These are phyloP conservation scores for Odobenus rosmarus DNA, from an alignment of 2,113 vertebrate genomes.

Conservation along the genomic window DNA sequence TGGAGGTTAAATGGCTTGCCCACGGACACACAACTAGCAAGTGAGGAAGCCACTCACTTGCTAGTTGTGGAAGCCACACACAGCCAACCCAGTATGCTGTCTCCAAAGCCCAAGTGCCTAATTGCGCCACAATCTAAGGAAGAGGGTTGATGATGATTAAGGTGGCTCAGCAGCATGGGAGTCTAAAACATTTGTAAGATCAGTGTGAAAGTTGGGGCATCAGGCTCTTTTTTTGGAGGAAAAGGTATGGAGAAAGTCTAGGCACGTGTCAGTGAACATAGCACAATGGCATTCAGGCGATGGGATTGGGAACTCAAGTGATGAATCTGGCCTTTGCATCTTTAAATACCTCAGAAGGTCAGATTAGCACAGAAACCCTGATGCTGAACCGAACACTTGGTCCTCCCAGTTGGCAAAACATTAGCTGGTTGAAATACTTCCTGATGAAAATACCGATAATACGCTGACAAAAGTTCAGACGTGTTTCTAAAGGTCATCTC, in stretches of 20 bases:
- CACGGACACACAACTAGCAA: neutral
- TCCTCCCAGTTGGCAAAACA: slow-evolving; percentile 77
- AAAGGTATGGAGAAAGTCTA: neutral
- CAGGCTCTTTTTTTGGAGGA: neutral
- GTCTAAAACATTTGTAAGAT: neutral
- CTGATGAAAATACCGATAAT: slow-evolving; percentile 76
- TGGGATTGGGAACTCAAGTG: slow-evolving; percentile 59
- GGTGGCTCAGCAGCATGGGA: neutral
- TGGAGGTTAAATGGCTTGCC: neutral
- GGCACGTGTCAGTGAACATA: neutral
- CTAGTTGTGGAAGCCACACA: too few relatives aligned
- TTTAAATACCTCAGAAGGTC: slow-evolving; percentile 80
- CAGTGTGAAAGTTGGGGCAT: neutral
- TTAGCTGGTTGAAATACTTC: slow-evolving; percentile 77
- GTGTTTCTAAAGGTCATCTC: slow-evolving; percentile 77
- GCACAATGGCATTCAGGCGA: neutral
- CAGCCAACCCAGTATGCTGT: neutral
- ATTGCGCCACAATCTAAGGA: neutral
- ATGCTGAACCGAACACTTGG: slow-evolving; percentile 2
- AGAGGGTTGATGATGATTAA: neutral
- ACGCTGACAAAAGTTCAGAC: slow-evolving; percentile 70
- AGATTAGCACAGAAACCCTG: slow-evolving; percentile 67
- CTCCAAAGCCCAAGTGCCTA: neutral
- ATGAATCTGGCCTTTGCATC: slow-evolving; percentile 77
- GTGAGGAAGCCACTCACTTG: neutral